A percentile compares a stretch with the other conserved stretches of the same genome.
Evolutionary conservation across 1,140 invertebrate species (phyloP).

Genomic region (Arctopsyche grandis): DNA sequence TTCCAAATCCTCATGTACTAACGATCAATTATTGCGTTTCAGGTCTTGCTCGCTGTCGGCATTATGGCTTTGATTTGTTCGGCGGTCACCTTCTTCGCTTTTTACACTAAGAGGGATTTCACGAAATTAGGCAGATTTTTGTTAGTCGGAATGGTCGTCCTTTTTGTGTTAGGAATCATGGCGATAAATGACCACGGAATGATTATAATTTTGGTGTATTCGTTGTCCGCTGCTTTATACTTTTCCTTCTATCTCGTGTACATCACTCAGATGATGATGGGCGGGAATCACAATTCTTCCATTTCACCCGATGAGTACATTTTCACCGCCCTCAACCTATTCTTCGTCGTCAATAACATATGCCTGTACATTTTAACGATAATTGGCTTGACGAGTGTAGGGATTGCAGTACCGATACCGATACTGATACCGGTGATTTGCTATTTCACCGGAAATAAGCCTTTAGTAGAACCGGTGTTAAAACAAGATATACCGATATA

Average conservation of each 20-base stretch:
- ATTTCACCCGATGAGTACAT: conserved; percentile 96
- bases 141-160: conserved; percentile 79
- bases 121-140: conserved; percentile 84
- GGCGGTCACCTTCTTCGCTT: conserved; percentile 88
- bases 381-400: conserved; percentile 69
- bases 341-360: conserved; percentile 91
- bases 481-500: too few relatives aligned
- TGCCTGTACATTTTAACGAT: conserved; percentile 89
- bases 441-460: too few relatives aligned
- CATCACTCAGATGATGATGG: conserved; percentile 95
- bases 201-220: conserved; percentile 79
- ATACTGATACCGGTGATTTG: too few relatives aligned
- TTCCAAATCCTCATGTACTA: background rate
- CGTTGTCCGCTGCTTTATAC: conserved; percentile 80
- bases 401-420: conserved; percentile 61
- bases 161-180: conserved; percentile 86
- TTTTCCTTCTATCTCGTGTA: conserved; percentile 80
- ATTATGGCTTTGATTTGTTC: conserved; percentile 84
- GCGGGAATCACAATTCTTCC: conserved; percentile 89
- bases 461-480: too few relatives aligned
- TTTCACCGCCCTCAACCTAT: conserved; percentile 91
- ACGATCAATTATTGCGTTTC: conserved; percentile 47
- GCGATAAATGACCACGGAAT: conserved; percentile 74
- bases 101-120: conserved; percentile 95
- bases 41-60: conserved; percentile 84